A percentile compares a stretch with the other conserved stretches of the same genome.
Evolutionary conservation across 2,797 vertebrate genomes (phyloP).

Genomic region (Sylvilagus floridanus): DNA sequence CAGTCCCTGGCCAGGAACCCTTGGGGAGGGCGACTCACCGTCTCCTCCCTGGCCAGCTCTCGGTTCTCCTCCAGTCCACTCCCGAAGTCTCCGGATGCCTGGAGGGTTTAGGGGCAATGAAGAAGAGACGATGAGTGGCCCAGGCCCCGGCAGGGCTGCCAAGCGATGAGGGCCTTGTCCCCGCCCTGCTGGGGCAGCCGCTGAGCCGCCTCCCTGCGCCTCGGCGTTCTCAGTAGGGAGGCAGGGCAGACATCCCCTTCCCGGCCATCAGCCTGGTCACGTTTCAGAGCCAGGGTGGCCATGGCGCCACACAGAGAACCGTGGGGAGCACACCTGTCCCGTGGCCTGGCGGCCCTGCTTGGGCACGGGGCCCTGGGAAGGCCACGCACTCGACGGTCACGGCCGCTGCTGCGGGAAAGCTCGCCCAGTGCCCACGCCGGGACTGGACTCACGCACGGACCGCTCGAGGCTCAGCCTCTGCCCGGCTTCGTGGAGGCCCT

Average conservation of each 20-base stretch:
- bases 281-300: no score
- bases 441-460: no score
- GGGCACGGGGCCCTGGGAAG: not conserved
- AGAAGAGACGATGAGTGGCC: accelerated
- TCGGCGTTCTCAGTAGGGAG: no score
- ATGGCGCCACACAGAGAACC: not conserved
- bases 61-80: constrained; percentile 81
- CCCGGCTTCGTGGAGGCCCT: no score
- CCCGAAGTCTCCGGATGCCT: constrained; percentile 88
- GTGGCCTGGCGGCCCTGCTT: not conserved
- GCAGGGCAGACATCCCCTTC: no score
- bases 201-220: no score
- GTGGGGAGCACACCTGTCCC: not conserved
- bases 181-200: no score
- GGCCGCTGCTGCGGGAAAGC: no score
- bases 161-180: not conserved
- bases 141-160: accelerated
- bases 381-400: no score
- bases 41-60: accelerated
- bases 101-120: accelerated
- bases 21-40: constrained; percentile 78
- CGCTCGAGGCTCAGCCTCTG: no score
- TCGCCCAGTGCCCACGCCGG: no score
- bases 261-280: no score
- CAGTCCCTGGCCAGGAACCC: not conserved